Percentiles rank a stretch among this genome's conserved stretches.
phyloP scores from a whole-genome alignment of 2,888 invertebrate species.

The Polydrusus pterygomalis region DNA sequence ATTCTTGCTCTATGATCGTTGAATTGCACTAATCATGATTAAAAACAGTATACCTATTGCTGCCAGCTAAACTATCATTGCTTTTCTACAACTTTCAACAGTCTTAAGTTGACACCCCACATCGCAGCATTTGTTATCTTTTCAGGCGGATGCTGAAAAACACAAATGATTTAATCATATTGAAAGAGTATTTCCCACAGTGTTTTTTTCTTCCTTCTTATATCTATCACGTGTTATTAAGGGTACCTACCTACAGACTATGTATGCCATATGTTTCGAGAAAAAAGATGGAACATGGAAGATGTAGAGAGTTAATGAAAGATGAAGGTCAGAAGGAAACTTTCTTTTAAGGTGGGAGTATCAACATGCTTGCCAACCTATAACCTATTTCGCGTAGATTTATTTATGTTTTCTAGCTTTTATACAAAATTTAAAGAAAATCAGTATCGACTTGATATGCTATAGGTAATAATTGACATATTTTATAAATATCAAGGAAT shows the following conservation, averaged over 20 bases:
- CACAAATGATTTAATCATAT: conserved; percentile 52
- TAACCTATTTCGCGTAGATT: too few relatives aligned
- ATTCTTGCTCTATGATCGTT: too few relatives aligned
- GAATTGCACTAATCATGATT: too few relatives aligned
- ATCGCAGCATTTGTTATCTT: conserved; percentile 39
- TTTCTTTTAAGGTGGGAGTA: too few relatives aligned
- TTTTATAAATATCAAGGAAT: too few relatives aligned
- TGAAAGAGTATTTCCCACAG: conserved; percentile 50
- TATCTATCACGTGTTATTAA: conserved; percentile 40
- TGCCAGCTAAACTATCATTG: background rate
- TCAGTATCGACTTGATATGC: too few relatives aligned
- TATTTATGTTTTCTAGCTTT: too few relatives aligned
- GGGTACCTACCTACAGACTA: conserved; percentile 40
- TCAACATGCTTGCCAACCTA: too few relatives aligned
- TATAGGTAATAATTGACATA: too few relatives aligned
- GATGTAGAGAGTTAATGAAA: conserved; percentile 3
- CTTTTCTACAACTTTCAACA: background rate
- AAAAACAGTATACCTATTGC: too few relatives aligned
- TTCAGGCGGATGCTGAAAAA: conserved; percentile 50
- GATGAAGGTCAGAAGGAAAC: background rate
- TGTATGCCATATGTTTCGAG: conserved; percentile 37
- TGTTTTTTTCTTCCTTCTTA: conserved; percentile 34
- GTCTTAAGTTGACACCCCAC: conserved; percentile 24
- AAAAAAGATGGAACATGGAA: background rate
- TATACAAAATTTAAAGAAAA: too few relatives aligned